Evolutionary conservation across 2,888 invertebrate genomes (phyloP), one percentile per base, ranked within the genome.

Genomic region (Latrodectus hesperus): DNA sequence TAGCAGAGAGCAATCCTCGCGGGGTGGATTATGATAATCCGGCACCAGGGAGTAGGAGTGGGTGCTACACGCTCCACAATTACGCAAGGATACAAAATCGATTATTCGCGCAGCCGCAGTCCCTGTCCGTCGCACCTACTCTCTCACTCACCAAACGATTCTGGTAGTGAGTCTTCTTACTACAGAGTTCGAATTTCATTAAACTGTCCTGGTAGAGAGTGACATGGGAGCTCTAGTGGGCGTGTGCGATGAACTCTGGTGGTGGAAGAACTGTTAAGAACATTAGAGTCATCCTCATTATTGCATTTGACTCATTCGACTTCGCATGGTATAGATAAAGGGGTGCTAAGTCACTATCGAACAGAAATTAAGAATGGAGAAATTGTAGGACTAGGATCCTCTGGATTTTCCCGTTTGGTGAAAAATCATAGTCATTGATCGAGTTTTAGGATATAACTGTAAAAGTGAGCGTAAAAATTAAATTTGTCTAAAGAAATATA

Each of bases 81-180:
- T 86, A 86, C 86, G 86, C 86, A 86, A 86, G 80, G 86, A 86
- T 86, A 76, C 81, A 86, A 86, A 86, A 86, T 86, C 86, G 86
- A 86, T 86, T 64, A 38, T 55, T 17, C 71, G 81, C 86, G 86
- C 86, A 51, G 52, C 22, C 81, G 71, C 86, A 12, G 65, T 81
- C 6, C 9, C 22, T 10, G 49, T 14, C 76, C 81, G 72, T 81
- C 86, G 86, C 86, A 86, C 86, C 86, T 86, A 86, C 86, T 81
- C 71, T 71, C 80, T 60, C 83, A 22, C 60, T 60, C 74, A 22
- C 52, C 53, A 71, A 74, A 71, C 60, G 60, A 60, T 60, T 60
- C n/a, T 75, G 80, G 85, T 85, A 85, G 85, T 85, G 85, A 75
- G 85, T 70, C 68, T 53, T 71, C 86, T 86, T 81, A 81, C 86